Conservation (phyloP, 2,797 vertebrate genomes). For the Rallus crepitans region DNA sequence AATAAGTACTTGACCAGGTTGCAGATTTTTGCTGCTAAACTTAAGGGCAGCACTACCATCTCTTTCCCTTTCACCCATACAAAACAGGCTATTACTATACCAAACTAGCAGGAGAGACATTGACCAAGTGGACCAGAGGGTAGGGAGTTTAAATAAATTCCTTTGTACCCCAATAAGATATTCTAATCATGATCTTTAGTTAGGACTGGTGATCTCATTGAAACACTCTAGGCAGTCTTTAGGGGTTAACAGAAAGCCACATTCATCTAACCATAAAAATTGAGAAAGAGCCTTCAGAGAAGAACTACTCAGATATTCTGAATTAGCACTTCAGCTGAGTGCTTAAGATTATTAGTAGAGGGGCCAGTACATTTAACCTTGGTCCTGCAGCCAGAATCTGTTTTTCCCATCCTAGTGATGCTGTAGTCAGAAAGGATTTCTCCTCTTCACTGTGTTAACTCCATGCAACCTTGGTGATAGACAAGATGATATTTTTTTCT, state of each 20-base stretch:
- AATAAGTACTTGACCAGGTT: background rate
- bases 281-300: background rate
- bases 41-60: background rate
- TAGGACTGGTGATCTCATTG: background rate
- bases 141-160: background rate
- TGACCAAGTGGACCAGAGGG: background rate
- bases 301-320: background rate
- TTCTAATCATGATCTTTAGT: background rate
- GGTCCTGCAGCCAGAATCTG: background rate
- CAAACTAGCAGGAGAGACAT: background rate
- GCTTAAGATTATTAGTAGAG: background rate
- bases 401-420: background rate
- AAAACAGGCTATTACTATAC: background rate
- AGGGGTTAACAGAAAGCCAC: background rate
- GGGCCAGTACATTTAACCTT: background rate
- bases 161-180: background rate
- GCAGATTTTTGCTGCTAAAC: background rate
- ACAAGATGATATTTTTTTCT: no score
- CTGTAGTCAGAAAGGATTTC: background rate
- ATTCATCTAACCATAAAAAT: background rate
- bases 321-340: background rate
- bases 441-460: background rate
- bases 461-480: no score
- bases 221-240: background rate
- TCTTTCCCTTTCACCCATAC: background rate